Evolutionary conservation across 2,888 invertebrate genomes (phyloP), one percentile per base, ranked within the genome.

Genomic region (Synergus laeviventris): DNA sequence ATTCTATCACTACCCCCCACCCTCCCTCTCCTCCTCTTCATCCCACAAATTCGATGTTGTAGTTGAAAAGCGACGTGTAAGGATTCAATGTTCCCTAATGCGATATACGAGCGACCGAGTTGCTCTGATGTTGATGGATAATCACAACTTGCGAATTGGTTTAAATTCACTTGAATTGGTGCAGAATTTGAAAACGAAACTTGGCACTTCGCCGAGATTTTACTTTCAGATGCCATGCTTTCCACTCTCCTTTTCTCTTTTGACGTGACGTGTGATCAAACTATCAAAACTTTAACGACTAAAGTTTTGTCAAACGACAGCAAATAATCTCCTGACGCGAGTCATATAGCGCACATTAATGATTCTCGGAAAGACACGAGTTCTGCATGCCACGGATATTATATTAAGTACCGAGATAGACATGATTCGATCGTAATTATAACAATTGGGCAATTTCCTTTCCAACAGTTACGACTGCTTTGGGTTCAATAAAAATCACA

Each of bases 361-460:
- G 70, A 70, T 70, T 70, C 70, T 49, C 70, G 24, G 70, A 70
- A 70, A 70, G 45, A 45, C 24, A 70, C 31, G 45, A 70, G 64
- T 70, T 70, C 70, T 45, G 45, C 49, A 70, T 49, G 70, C 70
- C 45, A 70, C 45, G 45, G 45, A 70, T 70, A 70, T 70, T 70
- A 49, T 70, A 70, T 70, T 70, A 70, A 70, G 45, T 49, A 70
- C 70, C 70, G 16, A 70, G 70, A 70, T 70, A 70, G 45, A 11
- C 24, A 45, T 70, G 70, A 70, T 70, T 70, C 70, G 70, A 70
- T 70, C 45, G 70, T 49, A 70, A 70, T 70, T 70, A 70, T 70
- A 70, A 70, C 70, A 70, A 70, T 70, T 70, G 70, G 70, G 45
- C 70, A 70, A 70, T 70, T 70, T 70, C 70, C 70, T 49, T 45